phyloP scores from a whole-genome alignment of 2,113 vertebrate genomes.

The Spermophilus dauricus region DNA sequence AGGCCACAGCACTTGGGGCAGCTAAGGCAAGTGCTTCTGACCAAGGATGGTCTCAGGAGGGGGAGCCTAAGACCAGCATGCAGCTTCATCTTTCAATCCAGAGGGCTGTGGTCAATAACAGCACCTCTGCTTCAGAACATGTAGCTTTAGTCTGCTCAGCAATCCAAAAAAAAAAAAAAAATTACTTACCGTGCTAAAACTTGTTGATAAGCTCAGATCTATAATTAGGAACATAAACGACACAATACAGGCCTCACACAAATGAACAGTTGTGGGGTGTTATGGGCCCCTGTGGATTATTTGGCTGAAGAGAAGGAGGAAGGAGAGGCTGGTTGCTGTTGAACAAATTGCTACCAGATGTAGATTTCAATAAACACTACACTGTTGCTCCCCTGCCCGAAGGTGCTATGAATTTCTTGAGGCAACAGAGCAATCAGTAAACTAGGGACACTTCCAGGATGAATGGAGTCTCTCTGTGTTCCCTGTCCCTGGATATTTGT shows the following conservation, averaged over 20 bases:
- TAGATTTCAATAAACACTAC: slow-evolving; percentile 87
- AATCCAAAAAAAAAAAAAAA: slow-evolving; percentile 53
- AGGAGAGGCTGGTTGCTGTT: slow-evolving; percentile 82
- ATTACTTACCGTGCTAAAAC: slow-evolving; percentile 75
- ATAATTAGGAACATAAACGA: slow-evolving; percentile 86
- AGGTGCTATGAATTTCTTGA: slow-evolving; percentile 85
- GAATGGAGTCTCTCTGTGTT: slow-evolving; percentile 36
- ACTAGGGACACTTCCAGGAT: slow-evolving; percentile 5
- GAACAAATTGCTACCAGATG: slow-evolving; percentile 89
- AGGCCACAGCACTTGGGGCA: background rate
- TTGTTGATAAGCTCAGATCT: slow-evolving; percentile 83
- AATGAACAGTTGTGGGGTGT: slow-evolving; percentile 80
- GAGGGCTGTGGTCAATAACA: background rate
- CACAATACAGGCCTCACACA: slow-evolving; percentile 73
- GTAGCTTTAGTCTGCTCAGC: slow-evolving; percentile 68
- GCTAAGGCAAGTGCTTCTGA: background rate
- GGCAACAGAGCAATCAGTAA: slow-evolving; percentile 75
- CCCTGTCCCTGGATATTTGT: slow-evolving; percentile 2
- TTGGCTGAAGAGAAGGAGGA: slow-evolving; percentile 69
- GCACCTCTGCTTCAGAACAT: slow-evolving; percentile 5
- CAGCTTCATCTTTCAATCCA: background rate
- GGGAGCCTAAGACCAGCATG: background rate
- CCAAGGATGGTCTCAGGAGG: background rate
- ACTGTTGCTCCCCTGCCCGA: slow-evolving; percentile 77
- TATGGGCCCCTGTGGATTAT: slow-evolving; percentile 85